Evolutionary conservation across 2,888 invertebrate genomes (phyloP).

Genomic region (Eupithecia insigniata): DNA sequence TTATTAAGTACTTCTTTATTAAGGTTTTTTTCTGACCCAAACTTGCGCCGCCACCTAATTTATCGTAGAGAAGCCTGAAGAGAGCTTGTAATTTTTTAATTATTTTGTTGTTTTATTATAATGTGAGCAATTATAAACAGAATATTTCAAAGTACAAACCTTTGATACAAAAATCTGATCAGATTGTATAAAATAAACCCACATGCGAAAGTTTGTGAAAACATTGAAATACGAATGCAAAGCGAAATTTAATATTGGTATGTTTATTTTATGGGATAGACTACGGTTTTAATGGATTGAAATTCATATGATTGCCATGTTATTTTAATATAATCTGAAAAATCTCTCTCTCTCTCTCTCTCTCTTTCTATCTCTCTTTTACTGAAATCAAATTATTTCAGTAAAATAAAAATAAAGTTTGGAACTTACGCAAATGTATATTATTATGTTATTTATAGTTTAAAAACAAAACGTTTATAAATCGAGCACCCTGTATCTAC

Average conservation of each 20-base stretch:
- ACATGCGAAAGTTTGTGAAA: slow-evolving; percentile 42
- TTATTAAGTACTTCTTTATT: too few species aligned
- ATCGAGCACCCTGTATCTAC: slow-evolving; percentile 59
- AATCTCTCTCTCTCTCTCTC: too few species aligned
- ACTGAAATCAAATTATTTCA: background rate
- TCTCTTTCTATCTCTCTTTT: too few species aligned
- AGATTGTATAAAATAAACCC: slow-evolving; percentile 24
- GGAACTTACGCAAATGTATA: background rate
- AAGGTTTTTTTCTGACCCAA: too few species aligned
- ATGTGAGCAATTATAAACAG: too few species aligned
- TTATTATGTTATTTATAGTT: background rate
- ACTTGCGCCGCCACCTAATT: too few species aligned
- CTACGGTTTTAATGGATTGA: background rate
- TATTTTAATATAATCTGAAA: too few species aligned
- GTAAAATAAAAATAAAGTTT: background rate
- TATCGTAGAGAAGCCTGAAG: too few species aligned
- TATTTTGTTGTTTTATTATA: background rate
- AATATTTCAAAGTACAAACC: too few species aligned
- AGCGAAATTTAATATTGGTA: slow-evolving; percentile 38
- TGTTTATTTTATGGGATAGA: slow-evolving; percentile 1
- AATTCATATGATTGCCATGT: too few species aligned
- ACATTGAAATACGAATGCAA: slow-evolving; percentile 30
- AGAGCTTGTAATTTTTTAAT: background rate
- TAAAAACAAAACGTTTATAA: background rate
- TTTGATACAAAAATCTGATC: slow-evolving; percentile 6